These are phyloP conservation scores for Neuroscelio doddi DNA, from an alignment of 2,888 invertebrate genomes.

Conservation along the genomic window DNA sequence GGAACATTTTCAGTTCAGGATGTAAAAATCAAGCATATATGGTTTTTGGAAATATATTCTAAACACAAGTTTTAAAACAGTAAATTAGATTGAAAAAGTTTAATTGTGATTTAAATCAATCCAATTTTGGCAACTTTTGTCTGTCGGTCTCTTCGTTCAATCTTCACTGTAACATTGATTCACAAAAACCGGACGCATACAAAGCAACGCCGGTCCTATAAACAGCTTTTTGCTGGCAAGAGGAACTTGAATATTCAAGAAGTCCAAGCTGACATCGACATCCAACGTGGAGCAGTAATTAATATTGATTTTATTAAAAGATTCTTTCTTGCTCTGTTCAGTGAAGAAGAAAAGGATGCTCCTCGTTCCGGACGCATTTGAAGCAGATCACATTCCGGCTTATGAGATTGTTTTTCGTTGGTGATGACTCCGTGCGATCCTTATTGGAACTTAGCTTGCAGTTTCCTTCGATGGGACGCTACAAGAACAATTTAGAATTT, in stretches of 20 bases:
- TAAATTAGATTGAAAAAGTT: too few relatives aligned
- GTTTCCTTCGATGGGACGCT: constrained; percentile 11
- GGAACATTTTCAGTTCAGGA: too few relatives aligned
- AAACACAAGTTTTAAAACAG: too few relatives aligned
- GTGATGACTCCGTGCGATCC: constrained; percentile 23
- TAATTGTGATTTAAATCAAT: too few relatives aligned
- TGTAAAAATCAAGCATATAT: too few relatives aligned
- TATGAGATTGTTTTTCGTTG: constrained; percentile 31
- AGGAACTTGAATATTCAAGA: constrained; percentile 68
- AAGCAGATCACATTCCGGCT: constrained; percentile 39
- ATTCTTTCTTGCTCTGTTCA: constrained; percentile 58
- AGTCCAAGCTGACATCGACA: constrained; percentile 47
- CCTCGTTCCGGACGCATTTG: too few relatives aligned
- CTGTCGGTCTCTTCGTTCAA: too few relatives aligned
- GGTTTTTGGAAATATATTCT: too few relatives aligned
- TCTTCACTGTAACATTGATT: too few relatives aligned
- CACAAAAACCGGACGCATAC: constrained; percentile 62
- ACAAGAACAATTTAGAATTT: too few relatives aligned
- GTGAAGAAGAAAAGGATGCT: too few relatives aligned
- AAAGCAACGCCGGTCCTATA: constrained; percentile 56
- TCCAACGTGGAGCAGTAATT: constrained; percentile 61
- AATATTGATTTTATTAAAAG: constrained; percentile 70
- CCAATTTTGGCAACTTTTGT: too few relatives aligned
- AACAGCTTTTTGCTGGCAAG: constrained; percentile 64
- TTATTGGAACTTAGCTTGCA: constrained; percentile 30